Percentiles rank a stretch among this genome's conserved stretches.
Conservation (phyloP, 2,888 invertebrate species). For the Lepidocyrtinus sp. region DNA sequence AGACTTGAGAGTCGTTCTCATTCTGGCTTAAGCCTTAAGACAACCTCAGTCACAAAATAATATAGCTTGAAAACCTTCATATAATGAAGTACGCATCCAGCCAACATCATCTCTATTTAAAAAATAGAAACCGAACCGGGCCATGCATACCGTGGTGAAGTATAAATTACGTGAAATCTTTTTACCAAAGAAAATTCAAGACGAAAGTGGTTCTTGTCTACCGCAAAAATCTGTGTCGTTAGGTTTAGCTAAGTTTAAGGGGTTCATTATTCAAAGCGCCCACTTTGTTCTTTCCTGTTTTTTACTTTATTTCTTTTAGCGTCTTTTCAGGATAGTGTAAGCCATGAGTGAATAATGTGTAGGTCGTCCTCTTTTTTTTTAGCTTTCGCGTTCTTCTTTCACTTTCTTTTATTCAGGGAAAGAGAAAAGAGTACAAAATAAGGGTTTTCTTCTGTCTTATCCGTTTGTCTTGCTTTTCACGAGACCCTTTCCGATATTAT, state of each 20-base stretch:
- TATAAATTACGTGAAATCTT: conserved; percentile 5
- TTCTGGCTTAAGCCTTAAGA: neutral
- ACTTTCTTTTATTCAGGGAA: neutral
- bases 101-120: neutral
- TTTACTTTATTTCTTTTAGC: conserved; percentile 15
- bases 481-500: conserved; percentile 26
- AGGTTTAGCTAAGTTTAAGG: conserved; percentile 33
- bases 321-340: neutral
- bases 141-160: neutral
- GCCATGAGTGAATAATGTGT: conserved; percentile 46
- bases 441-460: conserved; percentile 16
- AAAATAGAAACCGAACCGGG: too few relatives aligned
- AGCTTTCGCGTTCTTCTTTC: conserved; percentile 49
- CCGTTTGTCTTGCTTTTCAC: conserved; percentile 17
- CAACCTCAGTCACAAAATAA: conserved; percentile 7
- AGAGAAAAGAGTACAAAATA: neutral
- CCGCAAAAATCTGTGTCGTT: conserved; percentile 16
- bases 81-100: conserved; percentile 1
- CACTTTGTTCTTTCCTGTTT: conserved; percentile 43
- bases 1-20: neutral
- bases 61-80: neutral
- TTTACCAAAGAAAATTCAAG: conserved; percentile 8
- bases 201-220: conserved; percentile 12
- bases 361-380: conserved; percentile 48
- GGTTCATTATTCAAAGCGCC: conserved; percentile 58